Evolutionary conservation across 2,888 invertebrate genomes (phyloP), one percentile per base, ranked within the genome.

Genomic region (Apotomis betuletana): DNA sequence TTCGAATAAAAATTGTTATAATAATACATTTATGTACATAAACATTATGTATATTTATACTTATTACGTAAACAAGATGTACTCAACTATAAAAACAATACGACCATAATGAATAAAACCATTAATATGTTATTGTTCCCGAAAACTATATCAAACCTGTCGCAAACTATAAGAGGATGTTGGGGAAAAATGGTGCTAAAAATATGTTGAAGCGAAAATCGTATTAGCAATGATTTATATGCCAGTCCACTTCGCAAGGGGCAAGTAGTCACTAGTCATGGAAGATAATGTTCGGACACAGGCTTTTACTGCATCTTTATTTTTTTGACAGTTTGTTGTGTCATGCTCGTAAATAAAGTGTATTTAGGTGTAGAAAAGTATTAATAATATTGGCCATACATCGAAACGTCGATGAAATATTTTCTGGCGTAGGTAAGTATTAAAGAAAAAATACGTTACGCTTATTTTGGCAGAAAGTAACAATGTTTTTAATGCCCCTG

Each of bases 141-240:
- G 59, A 59, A 27, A 67, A 59, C 58, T 51, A 41, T 52, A 68
- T 52, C 15, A 49, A 60, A 57, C 57, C 57, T 62, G 72, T 68
- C 72, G 10, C 63, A 70, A 67, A 57, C 52, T 67, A 67, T 61
- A 52, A 15, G 57, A 44, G 63, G 65, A 72, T 41, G 63, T 59
- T 58, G 74, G 74, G 75, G 76, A 74, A 78, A 79, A 75, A 73
- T 77, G 75, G 76, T 83, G 79, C 78, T 78, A 82, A 79, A 88
- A 90, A 87, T 88, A 89, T 90, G 90, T 88, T 88, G 82, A 81
- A 85, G 84, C 79, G 79, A 89, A 72, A 91, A 91, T 88, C 85
- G 86, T 90, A 89, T 92, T 89, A 91, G 79, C 82, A 85, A 89
- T 92, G 91, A 92, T 92, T 92, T 92, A 92, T 92, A 82, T 81